Base-by-base conservation (phyloP, 2,888 invertebrate species). In the Sminthurides aquaticus region DNA sequence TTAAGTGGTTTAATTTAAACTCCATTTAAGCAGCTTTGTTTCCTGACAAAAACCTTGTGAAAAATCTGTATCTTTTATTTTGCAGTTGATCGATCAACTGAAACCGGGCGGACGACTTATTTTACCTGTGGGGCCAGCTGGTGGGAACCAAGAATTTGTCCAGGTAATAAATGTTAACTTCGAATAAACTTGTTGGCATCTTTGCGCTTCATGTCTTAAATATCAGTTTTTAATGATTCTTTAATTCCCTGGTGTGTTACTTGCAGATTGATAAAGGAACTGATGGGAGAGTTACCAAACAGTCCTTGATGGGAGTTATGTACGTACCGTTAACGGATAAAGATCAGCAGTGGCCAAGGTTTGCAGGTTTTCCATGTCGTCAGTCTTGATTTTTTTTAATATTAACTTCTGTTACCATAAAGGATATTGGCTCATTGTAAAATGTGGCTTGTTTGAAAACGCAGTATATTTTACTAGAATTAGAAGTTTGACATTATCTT, bases 251-350 rank as follows among this genome's bases (percentile, higher is more conserved):
- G n/a, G n/a, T n/a, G n/a, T n/a, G n/a, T n/a, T n/a, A n/a, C 26
- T 60, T 55, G 25, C 83, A 93, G 84, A 87, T 97, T 65, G 98
- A 99, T 79, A 98, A 97, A 80, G 82, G 85, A 43, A 78, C 80
- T 1, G 88, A 91, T 77, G 97, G 97, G 5, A 82, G 85, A 34
- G 84, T 94, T 2, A 82, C 82, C 25, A 83, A 86, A 67, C 88
- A 87, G 73, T 84, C 86, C 52, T 81, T 99, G 11, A 95, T 97
- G 91, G 91, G 92, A 52, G 99, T 99, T 15, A 89, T 95, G 74
- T 99, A 94, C 78, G 98, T 99, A 43, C 98, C 98, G 0, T 82
- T 99, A 56, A 98, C 98, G 0, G 94, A 94, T 79, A 86, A 87
- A 78, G 83, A 85, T 24, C 82, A 83, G 66, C 89, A 90, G 77